Evolutionary conservation across 2,797 vertebrate species (phyloP).

Genomic region (Heterohyrax brucei): DNA sequence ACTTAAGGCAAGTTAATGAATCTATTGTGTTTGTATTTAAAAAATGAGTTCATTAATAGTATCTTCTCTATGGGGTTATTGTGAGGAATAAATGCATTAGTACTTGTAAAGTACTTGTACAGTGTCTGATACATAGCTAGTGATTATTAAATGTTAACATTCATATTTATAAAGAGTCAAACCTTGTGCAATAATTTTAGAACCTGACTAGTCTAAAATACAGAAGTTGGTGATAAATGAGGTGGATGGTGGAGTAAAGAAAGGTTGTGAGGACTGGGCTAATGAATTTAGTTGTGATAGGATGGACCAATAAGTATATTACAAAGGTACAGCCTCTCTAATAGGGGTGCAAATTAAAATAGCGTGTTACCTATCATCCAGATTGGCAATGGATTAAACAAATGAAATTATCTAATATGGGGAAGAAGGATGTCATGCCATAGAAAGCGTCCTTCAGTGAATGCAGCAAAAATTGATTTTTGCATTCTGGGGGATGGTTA

Average conservation of each 20-base stretch:
- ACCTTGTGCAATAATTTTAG: neutral
- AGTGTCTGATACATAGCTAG: neutral
- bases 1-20: neutral
- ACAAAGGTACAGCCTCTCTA: neutral
- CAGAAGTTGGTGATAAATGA: neutral
- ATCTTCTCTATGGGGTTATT: neutral
- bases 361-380: neutral
- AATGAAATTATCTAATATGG: neutral
- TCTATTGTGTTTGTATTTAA: neutral
- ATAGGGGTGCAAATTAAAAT: neutral
- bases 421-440: neutral
- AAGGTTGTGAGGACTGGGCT: neutral
- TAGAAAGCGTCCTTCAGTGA: neutral
- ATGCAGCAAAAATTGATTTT: constrained; percentile 5
- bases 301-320: neutral
- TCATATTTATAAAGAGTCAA: neutral
- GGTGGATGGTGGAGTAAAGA: neutral
- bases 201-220: neutral
- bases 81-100: neutral
- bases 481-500: neutral
- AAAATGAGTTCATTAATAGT: neutral
- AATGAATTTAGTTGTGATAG: neutral
- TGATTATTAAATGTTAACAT: neutral
- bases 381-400: constrained; percentile 5
- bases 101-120: neutral